phyloP scores from a whole-genome alignment of 2,888 invertebrate genomes.

The Dicyrtomina minuta region DNA sequence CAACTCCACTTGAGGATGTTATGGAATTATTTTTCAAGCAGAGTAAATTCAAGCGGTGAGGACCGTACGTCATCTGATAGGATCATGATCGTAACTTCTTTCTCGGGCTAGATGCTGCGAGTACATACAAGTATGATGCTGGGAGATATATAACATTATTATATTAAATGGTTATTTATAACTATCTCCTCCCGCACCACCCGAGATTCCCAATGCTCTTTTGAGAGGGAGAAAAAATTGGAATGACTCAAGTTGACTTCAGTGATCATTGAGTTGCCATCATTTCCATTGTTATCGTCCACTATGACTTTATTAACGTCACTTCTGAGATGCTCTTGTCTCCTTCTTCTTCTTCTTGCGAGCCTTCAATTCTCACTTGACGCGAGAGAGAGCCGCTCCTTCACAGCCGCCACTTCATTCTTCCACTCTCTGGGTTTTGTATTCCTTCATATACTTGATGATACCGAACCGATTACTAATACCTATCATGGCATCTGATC shows the following conservation, averaged over 20 bases:
- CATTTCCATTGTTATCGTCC: conserved; percentile 27
- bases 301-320: conserved; percentile 30
- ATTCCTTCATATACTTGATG: too few relatives aligned
- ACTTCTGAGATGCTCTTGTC: not conserved
- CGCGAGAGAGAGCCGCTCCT: not conserved
- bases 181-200: too few relatives aligned
- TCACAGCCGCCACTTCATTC: too few relatives aligned
- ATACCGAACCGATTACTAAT: too few relatives aligned
- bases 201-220: not conserved
- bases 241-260: conserved; percentile 31
- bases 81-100: not conserved
- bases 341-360: not conserved
- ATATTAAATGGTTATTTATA: too few relatives aligned
- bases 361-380: too few relatives aligned
- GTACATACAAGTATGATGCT: not conserved
- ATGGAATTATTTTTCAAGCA: too few relatives aligned
- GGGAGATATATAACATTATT: too few relatives aligned
- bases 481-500: too few relatives aligned
- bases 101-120: not conserved
- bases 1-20: too few relatives aligned
- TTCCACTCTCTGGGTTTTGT: too few relatives aligned
- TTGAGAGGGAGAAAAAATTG: not conserved
- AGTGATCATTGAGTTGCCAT: conserved; percentile 30
- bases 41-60: not conserved
- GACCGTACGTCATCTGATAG: conserved; percentile 9